These are phyloP conservation scores for Ciona savignyi DNA, from an alignment of 23 tunicate species.

Conservation along the genomic window DNA sequence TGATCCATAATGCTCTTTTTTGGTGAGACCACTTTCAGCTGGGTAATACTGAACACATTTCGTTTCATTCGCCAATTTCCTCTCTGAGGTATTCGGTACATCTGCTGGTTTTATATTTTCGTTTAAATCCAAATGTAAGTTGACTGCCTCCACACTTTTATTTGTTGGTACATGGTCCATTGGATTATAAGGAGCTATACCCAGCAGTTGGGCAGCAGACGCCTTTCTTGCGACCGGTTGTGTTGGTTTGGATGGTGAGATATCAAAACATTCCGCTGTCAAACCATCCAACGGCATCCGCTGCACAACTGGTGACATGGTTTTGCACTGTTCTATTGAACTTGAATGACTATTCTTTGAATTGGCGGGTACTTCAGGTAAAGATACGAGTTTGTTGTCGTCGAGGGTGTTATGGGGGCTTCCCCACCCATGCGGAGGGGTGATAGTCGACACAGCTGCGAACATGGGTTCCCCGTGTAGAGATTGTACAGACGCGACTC, in stretches of 20 bases:
- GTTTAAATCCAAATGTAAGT: constrained; percentile 10
- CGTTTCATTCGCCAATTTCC: background rate
- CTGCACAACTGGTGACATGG: background rate
- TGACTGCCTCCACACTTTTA: background rate
- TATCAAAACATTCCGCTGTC: constrained; percentile 1
- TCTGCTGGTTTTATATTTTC: background rate
- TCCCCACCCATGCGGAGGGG: background rate
- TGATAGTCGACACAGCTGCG: constrained; percentile 40
- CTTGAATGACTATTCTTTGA: background rate
- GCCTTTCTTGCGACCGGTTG: background rate
- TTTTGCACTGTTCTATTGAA: background rate
- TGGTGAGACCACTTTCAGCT: constrained; percentile 3
- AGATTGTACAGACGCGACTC: constrained; percentile 45
- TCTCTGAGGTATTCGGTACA: background rate
- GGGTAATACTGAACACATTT: constrained; percentile 21
- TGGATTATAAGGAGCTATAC: background rate
- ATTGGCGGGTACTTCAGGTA: background rate
- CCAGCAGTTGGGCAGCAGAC: constrained; percentile 17
- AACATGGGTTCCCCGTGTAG: constrained; percentile 43
- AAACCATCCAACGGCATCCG: background rate
- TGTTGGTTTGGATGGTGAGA: background rate
- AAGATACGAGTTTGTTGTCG: background rate
- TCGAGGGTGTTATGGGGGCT: background rate
- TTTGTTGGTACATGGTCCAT: background rate
- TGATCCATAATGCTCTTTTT: constrained; percentile 31